Evolutionary conservation across 2,888 invertebrate species (phyloP), one percentile per base, ranked within the genome.

Genomic region (Cataglyphis rosenhaueri): DNA sequence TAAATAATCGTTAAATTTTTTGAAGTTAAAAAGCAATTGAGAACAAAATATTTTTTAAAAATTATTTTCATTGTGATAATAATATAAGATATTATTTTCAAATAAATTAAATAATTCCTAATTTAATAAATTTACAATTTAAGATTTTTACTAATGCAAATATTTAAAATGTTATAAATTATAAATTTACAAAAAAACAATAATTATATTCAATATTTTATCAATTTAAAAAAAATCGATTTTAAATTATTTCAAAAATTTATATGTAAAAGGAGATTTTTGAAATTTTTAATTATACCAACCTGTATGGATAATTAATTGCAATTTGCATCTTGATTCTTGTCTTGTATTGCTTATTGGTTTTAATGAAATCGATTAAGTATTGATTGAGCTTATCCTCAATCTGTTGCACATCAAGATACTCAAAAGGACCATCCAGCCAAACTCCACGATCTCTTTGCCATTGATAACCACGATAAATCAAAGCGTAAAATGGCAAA

Each of bases 341-440:
- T 71, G 96, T 96, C 88, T 96, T 96, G 92, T 97, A 98, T 75
- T 96, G 95, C 94, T 98, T 98, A 87, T 97, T 97, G 15, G 96
- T 96, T 94, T 97, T 97, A 85, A 96, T 95, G 89, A 98, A 96
- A 88, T 98, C 98, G 89, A 97, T 97, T 79, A 96, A 96, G 91
- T 96, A 97, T 90, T 97, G 97, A 71, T 98, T 98, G 0, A 98
- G 97, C 86, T 97, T 97, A 81, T 95, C 95, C 94, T 99, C 99
- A 76, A 99, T 97, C 89, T 96, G 95, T 79, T 96, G 95, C 6
- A 97, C 97, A 91, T 97, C 97, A 86, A 99, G 95, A 92, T 98
- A 98, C 93, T 98, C 97, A 94, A 99, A 99, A 1, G 97, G 97
- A 0, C 99, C 99, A 94, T 99, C 98, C 96, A 98, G 96, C 98